These are phyloP conservation scores for Salmo trutta DNA, from an alignment of 2,797 vertebrate genomes.

Conservation along the genomic window DNA sequence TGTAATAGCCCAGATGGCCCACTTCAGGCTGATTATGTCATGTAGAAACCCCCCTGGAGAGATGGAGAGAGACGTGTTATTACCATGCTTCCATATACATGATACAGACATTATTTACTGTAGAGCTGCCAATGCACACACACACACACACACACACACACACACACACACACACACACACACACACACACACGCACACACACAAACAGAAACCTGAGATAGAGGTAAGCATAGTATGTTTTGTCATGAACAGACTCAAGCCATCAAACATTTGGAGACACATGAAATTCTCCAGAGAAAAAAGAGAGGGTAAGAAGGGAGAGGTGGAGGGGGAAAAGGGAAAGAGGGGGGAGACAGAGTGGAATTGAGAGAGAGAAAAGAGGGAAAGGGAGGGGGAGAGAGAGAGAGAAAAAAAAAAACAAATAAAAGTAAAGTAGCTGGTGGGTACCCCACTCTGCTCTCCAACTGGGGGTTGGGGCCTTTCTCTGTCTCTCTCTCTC, in stretches of 20 bases:
- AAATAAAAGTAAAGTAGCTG: constrained; percentile 53
- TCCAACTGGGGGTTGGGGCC: constrained; percentile 34
- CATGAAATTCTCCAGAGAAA: constrained; percentile 33
- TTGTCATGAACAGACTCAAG: neutral
- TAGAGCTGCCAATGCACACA: neutral
- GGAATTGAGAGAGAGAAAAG: rapidly evolving
- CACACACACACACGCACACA: no score
- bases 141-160: no score
- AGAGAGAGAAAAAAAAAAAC: neutral
- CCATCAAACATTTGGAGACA: neutral
- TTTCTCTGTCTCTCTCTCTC: constrained; percentile 1
- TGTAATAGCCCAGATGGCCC: no score
- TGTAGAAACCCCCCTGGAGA: no score
- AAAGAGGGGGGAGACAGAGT: neutral
- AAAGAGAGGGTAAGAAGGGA: neutral
- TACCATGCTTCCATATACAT: no score
- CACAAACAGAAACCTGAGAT: neutral
- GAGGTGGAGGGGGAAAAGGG: neutral
- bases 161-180: neutral
- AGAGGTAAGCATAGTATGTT: neutral
- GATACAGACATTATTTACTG: no score
- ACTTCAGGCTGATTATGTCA: no score
- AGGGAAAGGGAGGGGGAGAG: neutral
- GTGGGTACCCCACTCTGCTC: constrained; percentile 40
- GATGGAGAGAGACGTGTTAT: no score